phyloP scores from a whole-genome alignment of 2,113 vertebrate species.

The Crotalus horridus region DNA sequence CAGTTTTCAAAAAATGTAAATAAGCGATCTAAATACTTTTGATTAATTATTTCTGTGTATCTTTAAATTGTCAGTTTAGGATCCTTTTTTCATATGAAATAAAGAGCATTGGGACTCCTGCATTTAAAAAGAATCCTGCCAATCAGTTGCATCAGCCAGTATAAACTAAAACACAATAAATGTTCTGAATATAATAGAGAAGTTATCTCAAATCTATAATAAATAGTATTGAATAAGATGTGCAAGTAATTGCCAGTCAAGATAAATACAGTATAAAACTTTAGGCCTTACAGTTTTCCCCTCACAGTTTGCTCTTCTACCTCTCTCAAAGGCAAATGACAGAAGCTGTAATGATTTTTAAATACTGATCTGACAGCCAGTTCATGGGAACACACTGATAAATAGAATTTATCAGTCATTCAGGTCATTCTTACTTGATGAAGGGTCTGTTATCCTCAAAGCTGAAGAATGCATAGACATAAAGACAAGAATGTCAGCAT shows the following conservation, averaged over 20 bases:
- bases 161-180: conserved; percentile 16
- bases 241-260: conserved; percentile 57
- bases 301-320: conserved; percentile 83
- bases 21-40: neutral
- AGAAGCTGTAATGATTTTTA: conserved; percentile 78
- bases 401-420: conserved; percentile 78
- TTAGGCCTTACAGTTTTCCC: conserved; percentile 59
- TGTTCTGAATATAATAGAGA: neutral
- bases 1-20: conserved; percentile 17
- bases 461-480: conserved; percentile 82
- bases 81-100: conserved; percentile 3
- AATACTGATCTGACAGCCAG: conserved; percentile 74
- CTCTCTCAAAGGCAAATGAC: conserved; percentile 78
- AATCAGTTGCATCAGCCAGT: conserved; percentile 7
- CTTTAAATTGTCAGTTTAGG: conserved; percentile 10
- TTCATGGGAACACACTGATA: conserved; percentile 79
- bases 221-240: conserved; percentile 27
- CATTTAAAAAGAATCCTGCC: conserved; percentile 1
- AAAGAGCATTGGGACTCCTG: neutral
- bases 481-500: conserved; percentile 81
- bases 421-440: conserved; percentile 95
- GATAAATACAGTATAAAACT: conserved; percentile 46
- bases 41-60: neutral
- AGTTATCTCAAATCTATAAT: conserved; percentile 67
- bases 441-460: conserved; percentile 94